Percentiles rank a stretch among this genome's conserved stretches.
phyloP scores from a whole-genome alignment of 2,888 invertebrate species.

The Tiliacea aurago region DNA sequence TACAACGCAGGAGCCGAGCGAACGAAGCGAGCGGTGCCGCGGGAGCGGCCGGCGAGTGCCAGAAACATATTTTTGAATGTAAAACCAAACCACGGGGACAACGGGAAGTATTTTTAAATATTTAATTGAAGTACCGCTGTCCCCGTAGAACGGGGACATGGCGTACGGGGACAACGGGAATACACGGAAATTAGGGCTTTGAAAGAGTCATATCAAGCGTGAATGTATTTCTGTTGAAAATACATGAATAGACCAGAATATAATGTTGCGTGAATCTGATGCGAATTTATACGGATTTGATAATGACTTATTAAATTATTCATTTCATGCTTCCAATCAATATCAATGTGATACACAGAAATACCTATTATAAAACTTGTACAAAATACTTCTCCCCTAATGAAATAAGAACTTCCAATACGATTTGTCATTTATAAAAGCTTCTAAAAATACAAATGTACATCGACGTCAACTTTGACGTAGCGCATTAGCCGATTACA shows the following conservation, averaged over 20 bases:
- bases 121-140: no score
- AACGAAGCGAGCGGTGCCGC: no score
- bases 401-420: slow-evolving; percentile 44
- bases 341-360: background rate
- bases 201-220: background rate
- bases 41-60: no score
- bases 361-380: background rate
- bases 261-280: background rate
- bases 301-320: background rate
- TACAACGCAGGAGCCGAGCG: no score
- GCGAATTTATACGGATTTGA: background rate
- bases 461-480: slow-evolving; percentile 25
- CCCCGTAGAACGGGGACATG: no score
- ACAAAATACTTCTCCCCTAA: slow-evolving; percentile 12
- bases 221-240: background rate
- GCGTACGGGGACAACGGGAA: no score
- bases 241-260: background rate
- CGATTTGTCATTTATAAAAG: slow-evolving; percentile 36
- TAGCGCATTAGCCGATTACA: slow-evolving; percentile 53
- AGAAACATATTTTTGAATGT: no score
- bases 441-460: slow-evolving; percentile 33
- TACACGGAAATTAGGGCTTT: no score
- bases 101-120: no score
- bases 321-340: background rate
- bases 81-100: no score